Conservation (phyloP, 2,888 invertebrate species). For the Eudemis profundana region DNA sequence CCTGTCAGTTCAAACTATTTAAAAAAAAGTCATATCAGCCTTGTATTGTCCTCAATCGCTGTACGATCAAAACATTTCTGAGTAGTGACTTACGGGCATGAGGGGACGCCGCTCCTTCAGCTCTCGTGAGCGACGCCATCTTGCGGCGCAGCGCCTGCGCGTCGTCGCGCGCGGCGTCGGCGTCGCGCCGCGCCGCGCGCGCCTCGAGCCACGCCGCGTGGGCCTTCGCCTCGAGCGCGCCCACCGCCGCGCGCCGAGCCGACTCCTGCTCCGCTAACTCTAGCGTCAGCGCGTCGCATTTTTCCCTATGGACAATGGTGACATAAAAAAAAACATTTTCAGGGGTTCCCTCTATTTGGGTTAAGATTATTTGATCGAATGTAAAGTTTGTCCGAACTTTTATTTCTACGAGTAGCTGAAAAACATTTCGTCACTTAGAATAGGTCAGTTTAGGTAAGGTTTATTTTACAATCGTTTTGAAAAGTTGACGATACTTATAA, state of each 20-base stretch:
- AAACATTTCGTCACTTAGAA: too few relatives aligned
- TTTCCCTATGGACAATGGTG: conserved; percentile 79
- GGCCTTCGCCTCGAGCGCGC: conserved; percentile 92
- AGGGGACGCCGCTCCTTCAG: conserved; percentile 67
- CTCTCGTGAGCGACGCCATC: conserved; percentile 62
- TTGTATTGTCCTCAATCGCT: background rate
- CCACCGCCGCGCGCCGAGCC: conserved; percentile 87
- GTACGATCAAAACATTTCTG: too few relatives aligned
- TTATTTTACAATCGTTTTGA: too few relatives aligned
- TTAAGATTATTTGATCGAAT: too few relatives aligned
- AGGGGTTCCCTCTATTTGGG: too few relatives aligned
- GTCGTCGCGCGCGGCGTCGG: conserved; percentile 88
- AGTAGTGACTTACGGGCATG: conserved; percentile 57
- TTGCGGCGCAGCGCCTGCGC: conserved; percentile 71
- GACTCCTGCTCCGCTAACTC: conserved; percentile 95
- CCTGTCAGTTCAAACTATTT: background rate
- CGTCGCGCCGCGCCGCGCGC: conserved; percentile 91
- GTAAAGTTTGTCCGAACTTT: too few relatives aligned
- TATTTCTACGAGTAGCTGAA: too few relatives aligned
- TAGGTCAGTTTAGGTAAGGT: too few relatives aligned
- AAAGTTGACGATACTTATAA: too few relatives aligned
- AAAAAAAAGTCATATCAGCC: background rate
- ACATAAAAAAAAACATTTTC: too few relatives aligned
- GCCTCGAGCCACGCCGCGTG: conserved; percentile 95
- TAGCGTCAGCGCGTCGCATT: conserved; percentile 89